These are phyloP conservation scores for Campopleginae sp. DNA, from an alignment of 2,888 invertebrate genomes.

Conservation along the genomic window DNA sequence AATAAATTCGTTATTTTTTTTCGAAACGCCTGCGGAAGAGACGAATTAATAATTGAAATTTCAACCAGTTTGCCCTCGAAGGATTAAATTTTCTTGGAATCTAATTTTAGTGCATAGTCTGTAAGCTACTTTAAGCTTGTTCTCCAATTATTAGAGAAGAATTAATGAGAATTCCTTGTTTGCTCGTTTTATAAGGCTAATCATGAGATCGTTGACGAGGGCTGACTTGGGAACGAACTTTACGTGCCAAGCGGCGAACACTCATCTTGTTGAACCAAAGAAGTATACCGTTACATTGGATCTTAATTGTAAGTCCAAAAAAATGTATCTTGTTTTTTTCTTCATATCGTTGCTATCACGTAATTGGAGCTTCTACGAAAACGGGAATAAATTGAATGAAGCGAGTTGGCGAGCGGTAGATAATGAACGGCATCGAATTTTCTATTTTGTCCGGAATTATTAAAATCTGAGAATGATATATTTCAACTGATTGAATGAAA, in stretches of 20 bases:
- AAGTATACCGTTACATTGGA: slow-evolving; percentile 91
- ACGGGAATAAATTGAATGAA: not conserved
- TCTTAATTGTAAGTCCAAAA: slow-evolving; percentile 90
- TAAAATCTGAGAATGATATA: not conserved
- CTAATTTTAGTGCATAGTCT: not conserved
- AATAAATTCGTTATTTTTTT: not conserved
- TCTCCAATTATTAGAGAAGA: slow-evolving; percentile 3
- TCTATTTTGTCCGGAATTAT: not conserved
- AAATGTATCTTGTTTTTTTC: not conserved
- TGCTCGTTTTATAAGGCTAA: slow-evolving; percentile 75
- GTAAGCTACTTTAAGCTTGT: not conserved
- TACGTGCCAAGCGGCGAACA: slow-evolving; percentile 95
- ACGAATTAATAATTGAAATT: not conserved
- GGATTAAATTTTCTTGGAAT: not conserved
- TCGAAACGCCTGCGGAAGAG: not conserved
- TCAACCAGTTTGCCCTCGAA: not conserved
- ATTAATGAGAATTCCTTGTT: slow-evolving; percentile 26
- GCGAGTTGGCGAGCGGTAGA: not conserved
- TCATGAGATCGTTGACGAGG: slow-evolving; percentile 89
- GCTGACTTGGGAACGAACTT: slow-evolving; percentile 94
- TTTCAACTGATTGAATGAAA: not conserved
- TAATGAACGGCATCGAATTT: not conserved
- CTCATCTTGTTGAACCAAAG: slow-evolving; percentile 91
- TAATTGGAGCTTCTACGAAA: not conserved
- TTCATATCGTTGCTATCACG: not conserved